Conservation (phyloP, 2,888 invertebrate species). For the Lithophane semibrunnea region DNA sequence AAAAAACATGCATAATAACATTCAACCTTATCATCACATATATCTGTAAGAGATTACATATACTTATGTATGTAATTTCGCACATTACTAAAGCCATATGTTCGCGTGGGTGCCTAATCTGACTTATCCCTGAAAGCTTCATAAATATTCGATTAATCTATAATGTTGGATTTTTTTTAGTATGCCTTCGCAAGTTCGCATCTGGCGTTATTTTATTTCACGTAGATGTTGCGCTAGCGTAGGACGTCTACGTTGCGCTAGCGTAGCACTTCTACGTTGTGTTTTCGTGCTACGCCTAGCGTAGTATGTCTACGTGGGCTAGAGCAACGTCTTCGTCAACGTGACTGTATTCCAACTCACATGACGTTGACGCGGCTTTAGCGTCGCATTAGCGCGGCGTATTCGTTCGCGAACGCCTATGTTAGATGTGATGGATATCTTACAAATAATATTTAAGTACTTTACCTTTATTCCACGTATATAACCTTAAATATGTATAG, state of each 20-base stretch:
- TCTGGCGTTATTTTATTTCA: background rate
- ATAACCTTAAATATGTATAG: background rate
- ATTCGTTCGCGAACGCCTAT: background rate
- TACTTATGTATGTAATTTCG: slow-evolving; percentile 42
- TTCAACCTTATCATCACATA: slow-evolving; percentile 30
- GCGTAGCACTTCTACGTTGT: background rate
- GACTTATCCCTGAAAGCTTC: slow-evolving; percentile 31
- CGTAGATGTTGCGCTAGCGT: background rate
- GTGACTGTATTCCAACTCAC: background rate
- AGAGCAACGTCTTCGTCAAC: background rate
- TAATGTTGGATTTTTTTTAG: background rate
- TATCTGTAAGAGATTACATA: slow-evolving; percentile 30
- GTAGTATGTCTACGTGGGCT: background rate
- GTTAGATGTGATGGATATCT: too few relatives aligned
- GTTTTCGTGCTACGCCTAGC: background rate
- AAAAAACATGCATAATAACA: slow-evolving; percentile 43
- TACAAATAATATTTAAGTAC: background rate
- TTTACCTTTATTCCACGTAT: background rate
- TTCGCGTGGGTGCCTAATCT: slow-evolving; percentile 32
- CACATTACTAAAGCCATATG: slow-evolving; percentile 9
- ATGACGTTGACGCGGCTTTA: background rate
- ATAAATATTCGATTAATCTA: slow-evolving; percentile 36
- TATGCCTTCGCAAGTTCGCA: background rate
- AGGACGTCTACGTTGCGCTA: background rate
- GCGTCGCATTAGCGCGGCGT: background rate